Evolutionary conservation across 2,113 vertebrate genomes (phyloP), one percentile per base, ranked within the genome.

Genomic region (Lathamus discolor): DNA sequence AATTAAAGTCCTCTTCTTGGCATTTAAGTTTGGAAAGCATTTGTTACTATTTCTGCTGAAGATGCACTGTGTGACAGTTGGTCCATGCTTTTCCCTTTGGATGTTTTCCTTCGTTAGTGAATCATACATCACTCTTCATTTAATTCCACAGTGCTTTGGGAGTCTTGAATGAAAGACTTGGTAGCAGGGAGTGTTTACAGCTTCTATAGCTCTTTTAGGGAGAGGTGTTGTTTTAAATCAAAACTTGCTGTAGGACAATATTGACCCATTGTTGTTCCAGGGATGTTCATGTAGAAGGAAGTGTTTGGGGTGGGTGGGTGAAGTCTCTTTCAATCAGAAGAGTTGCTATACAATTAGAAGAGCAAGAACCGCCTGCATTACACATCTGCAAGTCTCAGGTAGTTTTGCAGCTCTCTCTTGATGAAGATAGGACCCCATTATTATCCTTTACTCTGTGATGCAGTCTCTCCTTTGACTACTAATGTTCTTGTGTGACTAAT

Each of bases 331-430:
- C 77, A 82, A 69, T 94, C 79, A 55, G 44, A 61, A 57, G 75
- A 81, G 92, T 77, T 96, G 83, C 91, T 90, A 43, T 96, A 81
- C 88, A 92, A 95, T 96, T 95, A 95, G 52, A 83, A 89, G 61
- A 61, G 46, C 67, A 92, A 84, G 86, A 95, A 29, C 92, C 6
- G 6, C 85, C 87, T 92, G 61, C 64, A 33, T 94, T 96, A 90
- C 54, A 78, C 83, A 92, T 86, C 86, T 93, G 84, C 12, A 19
- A 68, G 77, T 94, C 93, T 83, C 79, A 63, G 81, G 78, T 94
- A 87, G 79, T 89, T 97, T 96, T 75, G 62, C 64, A 92, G 80
- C 59, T 46, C 49, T 87, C 61, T 24, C 57, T 69, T 77, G 92
- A 78, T 94, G 86, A 83, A 91, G 86, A 90, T 90, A 84, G 79